Conservation (phyloP, 2,797 vertebrate genomes). For the Fistularia tabacaria region DNA sequence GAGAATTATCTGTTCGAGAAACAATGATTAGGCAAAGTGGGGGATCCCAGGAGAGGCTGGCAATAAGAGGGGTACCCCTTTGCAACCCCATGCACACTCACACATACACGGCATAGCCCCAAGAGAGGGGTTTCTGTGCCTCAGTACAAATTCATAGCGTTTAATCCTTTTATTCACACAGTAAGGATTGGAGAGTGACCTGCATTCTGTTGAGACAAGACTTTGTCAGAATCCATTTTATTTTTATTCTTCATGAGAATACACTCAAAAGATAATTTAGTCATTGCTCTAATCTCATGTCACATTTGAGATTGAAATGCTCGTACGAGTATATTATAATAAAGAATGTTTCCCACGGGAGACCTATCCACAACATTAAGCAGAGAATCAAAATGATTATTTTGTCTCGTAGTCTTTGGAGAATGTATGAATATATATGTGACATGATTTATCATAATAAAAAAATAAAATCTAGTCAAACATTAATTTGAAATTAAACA, state of each 20-base stretch:
- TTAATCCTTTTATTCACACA: conserved; percentile 64
- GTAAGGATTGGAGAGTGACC: conserved; percentile 35
- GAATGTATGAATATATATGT: conserved; percentile 47
- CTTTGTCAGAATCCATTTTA: conserved; percentile 19
- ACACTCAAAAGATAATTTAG: conserved; percentile 11
- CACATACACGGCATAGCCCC: conserved; percentile 31
- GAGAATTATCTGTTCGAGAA: conserved; percentile 88
- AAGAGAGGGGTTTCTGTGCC: conserved; percentile 70
- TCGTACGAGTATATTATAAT: conserved; percentile 66
- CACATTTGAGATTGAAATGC: conserved; percentile 67
- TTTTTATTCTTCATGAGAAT: conserved; percentile 30
- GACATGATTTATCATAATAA: conserved; percentile 70
- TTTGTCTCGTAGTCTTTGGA: conserved; percentile 59
- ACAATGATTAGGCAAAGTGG: conserved; percentile 80
- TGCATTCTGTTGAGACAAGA: conserved; percentile 8
- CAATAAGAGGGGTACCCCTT: conserved; percentile 32
- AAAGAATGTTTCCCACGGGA: conserved; percentile 68
- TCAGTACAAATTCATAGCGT: conserved; percentile 62
- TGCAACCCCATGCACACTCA: conserved; percentile 20
- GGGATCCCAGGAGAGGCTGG: conserved; percentile 66
- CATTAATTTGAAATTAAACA: conserved; percentile 65
- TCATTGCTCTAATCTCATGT: conserved; percentile 47
- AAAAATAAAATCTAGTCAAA: conserved; percentile 59
- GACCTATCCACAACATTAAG: conserved; percentile 79
- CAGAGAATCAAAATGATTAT: conserved; percentile 69